These are phyloP conservation scores for Lophura nycthemera DNA, from an alignment of 2,113 vertebrate species.

Conservation along the genomic window DNA sequence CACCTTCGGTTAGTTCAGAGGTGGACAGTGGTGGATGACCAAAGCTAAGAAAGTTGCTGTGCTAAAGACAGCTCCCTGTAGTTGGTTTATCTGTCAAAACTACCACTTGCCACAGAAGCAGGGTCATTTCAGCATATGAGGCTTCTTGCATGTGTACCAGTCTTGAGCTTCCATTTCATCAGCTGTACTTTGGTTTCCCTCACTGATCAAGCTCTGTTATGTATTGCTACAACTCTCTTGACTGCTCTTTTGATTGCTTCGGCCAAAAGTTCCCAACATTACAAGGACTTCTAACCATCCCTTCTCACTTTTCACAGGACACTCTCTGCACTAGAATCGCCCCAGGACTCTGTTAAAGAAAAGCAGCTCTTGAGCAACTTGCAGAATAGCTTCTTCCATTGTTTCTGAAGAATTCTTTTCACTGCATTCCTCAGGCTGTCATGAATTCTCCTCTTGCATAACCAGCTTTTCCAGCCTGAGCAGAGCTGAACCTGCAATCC, in stretches of 20 bases:
- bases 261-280: background rate
- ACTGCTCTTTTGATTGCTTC: background rate
- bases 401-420: slow-evolving; percentile 29
- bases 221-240: background rate
- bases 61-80: background rate
- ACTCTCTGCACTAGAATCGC: background rate
- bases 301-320: background rate
- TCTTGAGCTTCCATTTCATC: background rate
- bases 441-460: slow-evolving; percentile 46
- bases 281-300: background rate
- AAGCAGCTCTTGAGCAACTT: slow-evolving; percentile 47
- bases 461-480: slow-evolving; percentile 33
- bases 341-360: slow-evolving; percentile 21
- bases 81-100: background rate
- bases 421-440: slow-evolving; percentile 20
- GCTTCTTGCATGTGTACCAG: fast-evolving
- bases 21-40: background rate
- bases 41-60: background rate
- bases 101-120: background rate
- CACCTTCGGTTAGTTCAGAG: background rate
- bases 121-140: background rate
- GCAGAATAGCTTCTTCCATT: background rate
- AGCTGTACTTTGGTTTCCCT: background rate
- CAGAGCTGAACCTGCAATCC: background rate
- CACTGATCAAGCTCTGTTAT: background rate